These are phyloP conservation scores for Cotesia vestalis DNA, from an alignment of 1,140 invertebrate species.

Conservation along the genomic window DNA sequence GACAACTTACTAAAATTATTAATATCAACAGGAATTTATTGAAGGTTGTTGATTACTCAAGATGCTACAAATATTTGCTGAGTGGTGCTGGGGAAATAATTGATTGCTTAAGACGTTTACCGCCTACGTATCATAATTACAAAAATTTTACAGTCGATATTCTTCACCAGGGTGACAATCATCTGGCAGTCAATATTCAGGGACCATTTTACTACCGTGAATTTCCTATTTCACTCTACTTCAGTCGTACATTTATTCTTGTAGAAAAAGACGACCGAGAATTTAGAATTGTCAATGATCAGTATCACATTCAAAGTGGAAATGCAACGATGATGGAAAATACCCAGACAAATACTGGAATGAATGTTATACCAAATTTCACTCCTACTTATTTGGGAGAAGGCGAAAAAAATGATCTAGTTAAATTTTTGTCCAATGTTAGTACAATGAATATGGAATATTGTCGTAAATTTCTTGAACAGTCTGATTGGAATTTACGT, in stretches of 20 bases:
- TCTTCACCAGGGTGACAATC: slow-evolving; percentile 46
- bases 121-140: slow-evolving; percentile 55
- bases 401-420: slow-evolving; percentile 57
- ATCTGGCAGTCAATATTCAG: slow-evolving; percentile 53
- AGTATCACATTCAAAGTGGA: slow-evolving; percentile 57
- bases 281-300: slow-evolving; percentile 61
- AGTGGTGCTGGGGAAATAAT: slow-evolving; percentile 61
- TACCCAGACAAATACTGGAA: slow-evolving; percentile 36
- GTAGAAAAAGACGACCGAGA: slow-evolving; percentile 59
- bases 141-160: slow-evolving; percentile 57
- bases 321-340: slow-evolving; percentile 40
- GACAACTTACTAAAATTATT: slow-evolving; percentile 55
- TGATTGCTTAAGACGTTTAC: slow-evolving; percentile 49
- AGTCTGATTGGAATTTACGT: slow-evolving; percentile 57
- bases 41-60: slow-evolving; percentile 63
- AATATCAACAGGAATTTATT: slow-evolving; percentile 58
- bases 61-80: slow-evolving; percentile 59
- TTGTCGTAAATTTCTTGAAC: slow-evolving; percentile 52
- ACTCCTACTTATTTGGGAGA: slow-evolving; percentile 52
- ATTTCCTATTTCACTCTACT: slow-evolving; percentile 49
- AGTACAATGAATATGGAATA: slow-evolving; percentile 57
- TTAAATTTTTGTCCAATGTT: slow-evolving; percentile 55
- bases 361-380: slow-evolving; percentile 46
- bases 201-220: slow-evolving; percentile 58
- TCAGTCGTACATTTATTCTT: slow-evolving; percentile 58